Evolutionary conservation across 2,797 vertebrate species (phyloP).

Genomic region (Dryobates pubescens): DNA sequence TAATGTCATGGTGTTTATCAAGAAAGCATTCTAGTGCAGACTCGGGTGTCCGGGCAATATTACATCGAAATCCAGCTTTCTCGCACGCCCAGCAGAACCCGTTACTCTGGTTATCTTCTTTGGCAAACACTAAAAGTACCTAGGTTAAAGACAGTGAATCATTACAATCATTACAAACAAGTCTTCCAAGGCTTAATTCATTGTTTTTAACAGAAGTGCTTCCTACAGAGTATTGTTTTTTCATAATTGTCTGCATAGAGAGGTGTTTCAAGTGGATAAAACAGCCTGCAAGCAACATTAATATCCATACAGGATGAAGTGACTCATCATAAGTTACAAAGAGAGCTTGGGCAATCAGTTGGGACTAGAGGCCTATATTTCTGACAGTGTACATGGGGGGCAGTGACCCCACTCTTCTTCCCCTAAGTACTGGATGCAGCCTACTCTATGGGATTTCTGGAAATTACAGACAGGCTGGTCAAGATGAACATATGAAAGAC

Average conservation of each 20-base stretch:
- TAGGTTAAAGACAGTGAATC: constrained; percentile 60
- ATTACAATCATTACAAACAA: neutral
- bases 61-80: constrained; percentile 91
- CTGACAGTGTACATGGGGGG: neutral
- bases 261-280: neutral
- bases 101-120: constrained; percentile 95
- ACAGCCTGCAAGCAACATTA: neutral
- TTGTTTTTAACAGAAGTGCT: neutral
- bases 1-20: constrained; percentile 95
- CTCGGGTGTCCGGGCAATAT: constrained; percentile 87
- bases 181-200: neutral
- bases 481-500: neutral
- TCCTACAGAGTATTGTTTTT: neutral
- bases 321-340: neutral
- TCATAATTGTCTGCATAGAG: neutral
- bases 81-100: constrained; percentile 96
- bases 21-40: constrained; percentile 90
- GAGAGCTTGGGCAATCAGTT: neutral
- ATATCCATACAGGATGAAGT: neutral
- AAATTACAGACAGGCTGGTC: neutral
- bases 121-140: constrained; percentile 99
- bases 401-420: neutral
- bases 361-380: neutral
- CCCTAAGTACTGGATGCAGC: neutral
- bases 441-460: neutral